These are phyloP conservation scores for Isaurus tuberculatus DNA, from an alignment of 92 coral and sea anemone species.

Conservation along the genomic window DNA sequence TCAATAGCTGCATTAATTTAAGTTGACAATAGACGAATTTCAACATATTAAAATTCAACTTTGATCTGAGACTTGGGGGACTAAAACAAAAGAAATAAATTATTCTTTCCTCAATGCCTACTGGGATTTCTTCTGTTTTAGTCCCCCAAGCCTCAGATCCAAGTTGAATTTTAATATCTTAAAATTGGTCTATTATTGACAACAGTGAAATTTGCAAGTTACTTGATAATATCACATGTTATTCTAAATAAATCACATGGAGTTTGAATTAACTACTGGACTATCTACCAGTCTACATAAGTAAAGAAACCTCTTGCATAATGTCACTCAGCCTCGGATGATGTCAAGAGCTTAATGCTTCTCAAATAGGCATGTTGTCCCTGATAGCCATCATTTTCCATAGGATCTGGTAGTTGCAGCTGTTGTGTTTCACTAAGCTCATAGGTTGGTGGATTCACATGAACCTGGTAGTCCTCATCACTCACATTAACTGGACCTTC, in stretches of 20 bases:
- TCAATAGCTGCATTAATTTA: conserved; percentile 12
- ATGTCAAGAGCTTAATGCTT: conserved; percentile 34
- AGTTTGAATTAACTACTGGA: conserved; percentile 6
- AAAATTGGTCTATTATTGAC: conserved; percentile 9
- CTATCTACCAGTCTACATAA: conserved; percentile 24
- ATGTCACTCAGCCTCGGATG: conserved; percentile 17
- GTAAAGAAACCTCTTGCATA: conserved; percentile 2
- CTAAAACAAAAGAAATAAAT: conserved; percentile 1
- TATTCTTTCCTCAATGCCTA: no score
- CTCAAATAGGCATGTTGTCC: conserved; percentile 41
- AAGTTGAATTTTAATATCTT: conserved; percentile 4
- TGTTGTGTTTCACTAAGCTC: conserved; percentile 38
- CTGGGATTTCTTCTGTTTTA: background rate
- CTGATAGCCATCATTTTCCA: conserved; percentile 46
- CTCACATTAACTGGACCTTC: conserved; percentile 45
- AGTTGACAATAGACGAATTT: conserved; percentile 6
- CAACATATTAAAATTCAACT: background rate
- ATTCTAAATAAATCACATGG: conserved; percentile 4
- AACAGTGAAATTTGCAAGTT: conserved; percentile 6
- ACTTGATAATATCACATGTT: background rate
- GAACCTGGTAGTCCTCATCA: conserved; percentile 55
- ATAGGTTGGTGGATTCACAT: conserved; percentile 52
- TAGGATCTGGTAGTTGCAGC: conserved; percentile 44
- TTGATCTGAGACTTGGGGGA: conserved; percentile 3
- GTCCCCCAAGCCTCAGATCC: background rate